Evolutionary conservation across 2,888 invertebrate genomes (phyloP).

Genomic region (Agonopterix arenella): DNA sequence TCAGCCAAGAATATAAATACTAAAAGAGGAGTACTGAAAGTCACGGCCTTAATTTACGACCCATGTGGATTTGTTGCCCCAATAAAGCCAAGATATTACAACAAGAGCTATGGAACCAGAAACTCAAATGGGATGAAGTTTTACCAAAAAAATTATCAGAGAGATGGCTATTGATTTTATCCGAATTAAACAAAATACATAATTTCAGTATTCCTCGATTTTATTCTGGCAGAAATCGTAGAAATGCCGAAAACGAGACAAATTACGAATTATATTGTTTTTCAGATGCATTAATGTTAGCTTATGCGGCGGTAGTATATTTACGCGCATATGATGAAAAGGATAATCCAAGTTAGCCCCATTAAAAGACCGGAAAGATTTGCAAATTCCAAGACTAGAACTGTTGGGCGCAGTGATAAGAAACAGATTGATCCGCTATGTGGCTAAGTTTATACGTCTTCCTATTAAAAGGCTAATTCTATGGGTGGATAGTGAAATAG

Average conservation of each 20-base stretch:
- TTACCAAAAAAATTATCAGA: background rate
- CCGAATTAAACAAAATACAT: background rate
- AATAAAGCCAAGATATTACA: constrained; percentile 6
- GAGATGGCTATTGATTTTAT: background rate
- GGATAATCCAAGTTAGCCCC: background rate
- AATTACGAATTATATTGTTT: background rate
- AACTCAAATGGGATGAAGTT: constrained; percentile 8
- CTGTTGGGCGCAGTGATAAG: constrained; percentile 8
- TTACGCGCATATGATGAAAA: background rate
- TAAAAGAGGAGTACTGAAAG: constrained; percentile 6
- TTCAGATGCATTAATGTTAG: background rate
- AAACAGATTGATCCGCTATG: constrained; percentile 8
- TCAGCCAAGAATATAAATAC: background rate
- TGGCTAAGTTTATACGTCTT: background rate
- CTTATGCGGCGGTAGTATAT: constrained; percentile 10
- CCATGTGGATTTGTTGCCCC: constrained; percentile 11
- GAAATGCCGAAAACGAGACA: background rate
- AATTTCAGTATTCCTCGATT: background rate
- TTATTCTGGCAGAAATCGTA: background rate
- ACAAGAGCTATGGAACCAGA: constrained; percentile 5
- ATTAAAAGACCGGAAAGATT: constrained; percentile 4
- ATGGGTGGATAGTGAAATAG: constrained; percentile 15
- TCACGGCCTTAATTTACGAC: constrained; percentile 10
- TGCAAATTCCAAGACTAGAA: constrained; percentile 8
- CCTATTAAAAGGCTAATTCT: background rate